phyloP scores from a whole-genome alignment of 2,888 invertebrate species.

The Acronicta psi region DNA sequence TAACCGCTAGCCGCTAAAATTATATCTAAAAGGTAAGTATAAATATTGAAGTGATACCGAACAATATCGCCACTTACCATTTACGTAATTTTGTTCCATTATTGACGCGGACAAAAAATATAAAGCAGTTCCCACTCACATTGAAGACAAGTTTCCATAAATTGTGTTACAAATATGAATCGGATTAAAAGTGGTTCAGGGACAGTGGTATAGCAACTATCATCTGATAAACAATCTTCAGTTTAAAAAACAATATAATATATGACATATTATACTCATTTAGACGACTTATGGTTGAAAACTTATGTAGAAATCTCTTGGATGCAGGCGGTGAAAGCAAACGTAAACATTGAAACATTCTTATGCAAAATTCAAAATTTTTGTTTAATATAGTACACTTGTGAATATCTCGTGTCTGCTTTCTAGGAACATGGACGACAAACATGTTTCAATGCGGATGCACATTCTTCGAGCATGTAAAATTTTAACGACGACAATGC shows the following conservation, averaged over 20 bases:
- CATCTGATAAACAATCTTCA: constrained; percentile 29
- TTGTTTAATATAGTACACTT: background rate
- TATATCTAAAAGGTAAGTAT: constrained; percentile 28
- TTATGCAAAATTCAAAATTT: background rate
- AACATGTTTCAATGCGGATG: constrained; percentile 23
- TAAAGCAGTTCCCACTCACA: constrained; percentile 52
- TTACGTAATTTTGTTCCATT: constrained; percentile 53
- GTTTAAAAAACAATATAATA: too few species aligned
- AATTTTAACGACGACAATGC: constrained; percentile 15
- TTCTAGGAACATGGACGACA: background rate
- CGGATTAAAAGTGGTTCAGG: constrained; percentile 48
- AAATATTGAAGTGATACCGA: constrained; percentile 38
- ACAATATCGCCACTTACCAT: constrained; percentile 41
- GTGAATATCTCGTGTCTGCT: background rate
- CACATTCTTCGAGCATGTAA: constrained; percentile 15
- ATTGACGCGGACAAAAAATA: constrained; percentile 48
- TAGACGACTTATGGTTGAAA: too few species aligned
- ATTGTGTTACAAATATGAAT: constrained; percentile 43
- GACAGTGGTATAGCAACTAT: constrained; percentile 30
- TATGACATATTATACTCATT: constrained; percentile 11
- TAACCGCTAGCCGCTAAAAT: too few species aligned
- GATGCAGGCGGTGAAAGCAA: constrained; percentile 3
- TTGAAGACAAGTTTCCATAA: constrained; percentile 57
- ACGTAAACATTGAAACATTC: background rate
- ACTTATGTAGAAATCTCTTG: background rate